Conservation (phyloP, 2,888 invertebrate genomes). For the Scotopteryx bipunctaria region DNA sequence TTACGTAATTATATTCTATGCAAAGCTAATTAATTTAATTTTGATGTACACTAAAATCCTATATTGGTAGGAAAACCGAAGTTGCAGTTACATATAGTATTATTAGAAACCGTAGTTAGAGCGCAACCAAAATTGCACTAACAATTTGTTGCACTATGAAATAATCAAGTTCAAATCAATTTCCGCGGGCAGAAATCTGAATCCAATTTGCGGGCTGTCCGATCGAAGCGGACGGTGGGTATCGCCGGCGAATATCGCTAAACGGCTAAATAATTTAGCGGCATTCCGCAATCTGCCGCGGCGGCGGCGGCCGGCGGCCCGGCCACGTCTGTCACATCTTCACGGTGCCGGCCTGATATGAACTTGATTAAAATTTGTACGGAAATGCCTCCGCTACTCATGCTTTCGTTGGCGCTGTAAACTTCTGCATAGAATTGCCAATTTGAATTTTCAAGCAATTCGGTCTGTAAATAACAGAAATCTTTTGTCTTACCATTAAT, state of each 20-base stretch:
- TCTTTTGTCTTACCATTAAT: conserved; percentile 20
- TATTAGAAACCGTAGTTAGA: neutral
- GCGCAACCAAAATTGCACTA: conserved; percentile 5
- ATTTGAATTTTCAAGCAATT: conserved; percentile 21
- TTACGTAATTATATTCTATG: no score
- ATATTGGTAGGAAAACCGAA: no score
- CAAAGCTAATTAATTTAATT: no score
- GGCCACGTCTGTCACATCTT: conserved; percentile 40
- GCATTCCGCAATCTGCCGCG: conserved; percentile 55
- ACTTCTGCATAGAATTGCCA: conserved; percentile 8
- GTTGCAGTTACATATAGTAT: no score
- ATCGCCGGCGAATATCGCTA: conserved; percentile 80
- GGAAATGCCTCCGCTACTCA: conserved; percentile 13
- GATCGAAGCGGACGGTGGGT: conserved; percentile 71
- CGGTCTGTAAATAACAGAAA: conserved; percentile 10
- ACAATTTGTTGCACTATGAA: conserved; percentile 66
- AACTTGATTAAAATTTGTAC: conserved; percentile 34
- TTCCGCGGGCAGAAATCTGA: conserved; percentile 78
- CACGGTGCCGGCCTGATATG: conserved; percentile 32
- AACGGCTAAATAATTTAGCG: conserved; percentile 82
- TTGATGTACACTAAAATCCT: no score
- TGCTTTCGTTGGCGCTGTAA: conserved; percentile 10
- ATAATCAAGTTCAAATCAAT: conserved; percentile 80
- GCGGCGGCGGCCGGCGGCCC: conserved; percentile 45
- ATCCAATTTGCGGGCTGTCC: conserved; percentile 82